phyloP scores from a whole-genome alignment of 2,797 vertebrate species.

The Cyprinella venusta region DNA sequence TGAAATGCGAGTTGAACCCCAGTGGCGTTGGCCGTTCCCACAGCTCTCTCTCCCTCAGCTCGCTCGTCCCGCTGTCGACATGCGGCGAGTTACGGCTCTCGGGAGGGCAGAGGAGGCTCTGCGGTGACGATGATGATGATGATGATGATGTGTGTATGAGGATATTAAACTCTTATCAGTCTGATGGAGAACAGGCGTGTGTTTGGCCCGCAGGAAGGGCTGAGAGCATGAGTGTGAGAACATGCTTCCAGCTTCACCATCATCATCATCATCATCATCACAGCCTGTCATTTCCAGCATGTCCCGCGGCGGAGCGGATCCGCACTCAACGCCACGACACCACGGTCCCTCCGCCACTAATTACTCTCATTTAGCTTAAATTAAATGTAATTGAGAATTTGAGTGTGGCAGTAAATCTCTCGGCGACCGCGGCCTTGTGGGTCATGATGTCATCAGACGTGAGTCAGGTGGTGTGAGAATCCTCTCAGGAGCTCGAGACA shows the following conservation, averaged over 20 bases:
- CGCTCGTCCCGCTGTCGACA: constrained; percentile 30
- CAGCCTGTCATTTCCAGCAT: constrained; percentile 32
- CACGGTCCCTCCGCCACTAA: constrained; percentile 64
- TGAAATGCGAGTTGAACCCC: constrained; percentile 73
- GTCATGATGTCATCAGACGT: constrained; percentile 77
- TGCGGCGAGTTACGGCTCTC: constrained; percentile 49
- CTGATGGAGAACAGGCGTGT: constrained; percentile 73
- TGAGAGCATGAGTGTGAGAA: constrained; percentile 15
- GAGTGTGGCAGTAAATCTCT: constrained; percentile 80
- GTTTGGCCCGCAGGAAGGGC: constrained; percentile 30
- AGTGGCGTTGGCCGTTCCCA: constrained; percentile 50
- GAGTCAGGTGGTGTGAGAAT: constrained; percentile 78
- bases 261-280: neutral
- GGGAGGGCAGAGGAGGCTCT: constrained; percentile 17
- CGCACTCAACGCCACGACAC: too few relatives aligned
- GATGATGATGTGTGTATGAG: constrained; percentile 54
- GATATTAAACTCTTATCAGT: constrained; percentile 76
- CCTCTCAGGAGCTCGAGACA: constrained; percentile 54
- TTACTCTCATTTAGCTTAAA: constrained; percentile 81
- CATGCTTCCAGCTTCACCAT: constrained; percentile 15
- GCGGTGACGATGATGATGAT: neutral
- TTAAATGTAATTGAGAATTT: constrained; percentile 79
- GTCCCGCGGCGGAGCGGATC: neutral
- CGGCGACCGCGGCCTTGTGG: constrained; percentile 70
- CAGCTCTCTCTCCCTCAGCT: neutral